Percentiles rank a stretch among this genome's conserved stretches.
Conservation (phyloP, 2,113 vertebrate species). For the Brachionichthys hirsutus region DNA sequence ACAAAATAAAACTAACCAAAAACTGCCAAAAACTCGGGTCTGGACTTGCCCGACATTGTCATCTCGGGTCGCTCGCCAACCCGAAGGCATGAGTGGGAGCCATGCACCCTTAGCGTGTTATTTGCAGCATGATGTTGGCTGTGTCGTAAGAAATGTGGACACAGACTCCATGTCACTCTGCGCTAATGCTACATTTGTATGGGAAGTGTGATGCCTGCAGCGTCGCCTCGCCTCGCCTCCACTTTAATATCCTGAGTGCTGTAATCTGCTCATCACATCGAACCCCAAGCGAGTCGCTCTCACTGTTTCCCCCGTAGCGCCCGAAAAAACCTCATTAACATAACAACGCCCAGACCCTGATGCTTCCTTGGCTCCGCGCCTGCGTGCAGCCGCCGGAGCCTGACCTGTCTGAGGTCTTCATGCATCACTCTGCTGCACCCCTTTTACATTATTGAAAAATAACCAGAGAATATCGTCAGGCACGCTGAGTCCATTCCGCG, state of each 20-base stretch:
- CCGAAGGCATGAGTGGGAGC: background rate
- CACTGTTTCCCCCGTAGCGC: slow-evolving; percentile 40
- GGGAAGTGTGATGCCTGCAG: too few species aligned
- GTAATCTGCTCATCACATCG: slow-evolving; percentile 66
- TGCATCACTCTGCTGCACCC: slow-evolving; percentile 35
- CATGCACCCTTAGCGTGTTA: slow-evolving; percentile 8
- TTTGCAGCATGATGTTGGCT: slow-evolving; percentile 13
- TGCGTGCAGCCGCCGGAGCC: slow-evolving; percentile 19
- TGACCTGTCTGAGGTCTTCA: slow-evolving; percentile 34
- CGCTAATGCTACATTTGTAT: slow-evolving; percentile 50
- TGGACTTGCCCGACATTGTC: slow-evolving; percentile 1
- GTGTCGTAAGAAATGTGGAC: slow-evolving; percentile 35
- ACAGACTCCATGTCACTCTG: slow-evolving; percentile 24
- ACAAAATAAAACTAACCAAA: too few species aligned
- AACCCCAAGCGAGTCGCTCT: slow-evolving; percentile 55
- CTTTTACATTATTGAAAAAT: slow-evolving; percentile 65
- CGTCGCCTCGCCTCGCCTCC: slow-evolving; percentile 40
- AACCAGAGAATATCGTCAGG: slow-evolving; percentile 7
- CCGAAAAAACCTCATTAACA: slow-evolving; percentile 55
- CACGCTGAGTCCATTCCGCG: slow-evolving; percentile 11
- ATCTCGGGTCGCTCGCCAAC: background rate
- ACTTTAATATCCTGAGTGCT: slow-evolving; percentile 74
- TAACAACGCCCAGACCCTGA: slow-evolving; percentile 26
- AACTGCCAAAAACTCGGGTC: too few species aligned
- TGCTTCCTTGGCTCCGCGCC: background rate